Evolutionary conservation across 2,113 vertebrate genomes (phyloP).

Genomic region (Scatophagus argus): DNA sequence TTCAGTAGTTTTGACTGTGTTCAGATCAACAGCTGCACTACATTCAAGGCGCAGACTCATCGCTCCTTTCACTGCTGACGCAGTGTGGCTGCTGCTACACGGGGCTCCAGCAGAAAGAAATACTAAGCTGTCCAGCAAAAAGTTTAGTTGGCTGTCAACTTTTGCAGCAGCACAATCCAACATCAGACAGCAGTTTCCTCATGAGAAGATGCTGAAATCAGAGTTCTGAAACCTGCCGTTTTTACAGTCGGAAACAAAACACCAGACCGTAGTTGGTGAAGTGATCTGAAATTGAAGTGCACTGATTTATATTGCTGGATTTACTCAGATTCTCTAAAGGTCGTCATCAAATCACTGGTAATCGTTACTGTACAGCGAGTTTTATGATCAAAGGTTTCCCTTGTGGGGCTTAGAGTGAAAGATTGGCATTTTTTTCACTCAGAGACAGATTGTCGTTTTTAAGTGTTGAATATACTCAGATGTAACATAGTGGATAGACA

Average conservation of each 20-base stretch:
- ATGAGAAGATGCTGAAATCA: background rate
- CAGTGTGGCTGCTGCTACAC: conserved; percentile 15
- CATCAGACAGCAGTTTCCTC: background rate
- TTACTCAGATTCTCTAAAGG: background rate
- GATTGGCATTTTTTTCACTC: background rate
- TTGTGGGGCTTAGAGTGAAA: background rate
- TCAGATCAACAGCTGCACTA: background rate
- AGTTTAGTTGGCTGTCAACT: background rate
- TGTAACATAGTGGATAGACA: background rate
- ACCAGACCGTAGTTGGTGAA: background rate
- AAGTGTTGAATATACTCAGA: background rate
- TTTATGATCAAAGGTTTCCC: background rate
- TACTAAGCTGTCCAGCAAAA: background rate
- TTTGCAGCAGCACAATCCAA: background rate
- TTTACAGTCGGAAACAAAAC: background rate
- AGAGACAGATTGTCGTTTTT: background rate
- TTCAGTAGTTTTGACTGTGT: background rate
- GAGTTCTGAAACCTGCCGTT: background rate
- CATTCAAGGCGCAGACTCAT: conserved; percentile 21
- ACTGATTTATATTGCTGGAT: background rate
- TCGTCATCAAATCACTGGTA: background rate
- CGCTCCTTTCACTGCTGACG: conserved; percentile 29
- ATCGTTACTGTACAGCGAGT: background rate
- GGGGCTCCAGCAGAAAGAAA: background rate
- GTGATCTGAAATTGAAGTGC: background rate